Evolutionary conservation across 2,113 vertebrate species (phyloP).

Genomic region (Rousettus leschenaultii): DNA sequence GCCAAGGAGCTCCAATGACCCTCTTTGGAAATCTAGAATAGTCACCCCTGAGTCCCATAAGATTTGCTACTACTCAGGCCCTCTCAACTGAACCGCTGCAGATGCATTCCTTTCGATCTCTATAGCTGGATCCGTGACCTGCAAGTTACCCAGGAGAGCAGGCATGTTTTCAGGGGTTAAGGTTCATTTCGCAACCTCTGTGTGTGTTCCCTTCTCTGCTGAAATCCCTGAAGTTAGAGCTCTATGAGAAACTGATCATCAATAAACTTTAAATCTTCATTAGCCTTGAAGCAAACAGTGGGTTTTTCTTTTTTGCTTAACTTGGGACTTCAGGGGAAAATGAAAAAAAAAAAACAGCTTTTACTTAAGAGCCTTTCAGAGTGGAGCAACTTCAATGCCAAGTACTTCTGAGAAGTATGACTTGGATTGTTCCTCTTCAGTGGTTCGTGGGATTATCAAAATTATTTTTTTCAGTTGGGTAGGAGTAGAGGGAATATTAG

Average conservation of each 20-base stretch:
- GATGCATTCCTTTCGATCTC: neutral
- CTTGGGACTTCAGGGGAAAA: neutral
- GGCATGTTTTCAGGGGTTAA: neutral
- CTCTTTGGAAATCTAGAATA: neutral
- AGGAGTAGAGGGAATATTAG: neutral
- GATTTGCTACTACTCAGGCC: neutral
- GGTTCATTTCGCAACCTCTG: neutral
- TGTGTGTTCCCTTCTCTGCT: neutral
- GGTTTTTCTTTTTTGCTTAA: conserved; percentile 1
- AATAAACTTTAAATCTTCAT: neutral
- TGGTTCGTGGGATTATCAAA: neutral
- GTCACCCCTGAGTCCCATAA: neutral
- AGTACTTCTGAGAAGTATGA: neutral
- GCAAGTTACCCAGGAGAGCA: neutral
- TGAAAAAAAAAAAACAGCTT: neutral
- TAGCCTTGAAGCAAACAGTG: neutral
- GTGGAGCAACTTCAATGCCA: neutral
- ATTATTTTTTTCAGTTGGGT: neutral
- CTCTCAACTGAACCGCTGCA: neutral
- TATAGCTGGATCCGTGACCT: neutral
- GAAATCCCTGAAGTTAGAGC: neutral
- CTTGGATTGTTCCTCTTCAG: conserved; percentile 9
- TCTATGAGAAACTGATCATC: neutral
- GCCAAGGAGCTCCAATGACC: neutral
- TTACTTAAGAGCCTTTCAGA: neutral